Evolutionary conservation across 2,113 vertebrate species (phyloP).

Genomic region (Ardeotis arabs): DNA sequence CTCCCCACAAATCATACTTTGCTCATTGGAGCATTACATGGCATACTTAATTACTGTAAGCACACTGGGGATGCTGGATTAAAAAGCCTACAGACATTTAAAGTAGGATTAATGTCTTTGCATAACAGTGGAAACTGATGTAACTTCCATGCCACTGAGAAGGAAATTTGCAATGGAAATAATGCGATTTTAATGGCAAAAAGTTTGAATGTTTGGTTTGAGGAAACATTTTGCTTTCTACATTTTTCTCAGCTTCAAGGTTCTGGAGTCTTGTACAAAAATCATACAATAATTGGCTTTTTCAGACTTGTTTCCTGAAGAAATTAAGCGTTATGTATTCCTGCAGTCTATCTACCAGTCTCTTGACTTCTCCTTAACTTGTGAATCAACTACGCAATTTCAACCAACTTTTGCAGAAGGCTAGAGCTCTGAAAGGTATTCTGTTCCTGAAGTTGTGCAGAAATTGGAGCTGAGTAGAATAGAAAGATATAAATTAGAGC

Average conservation of each 20-base stretch:
- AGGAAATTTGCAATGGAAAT: background rate
- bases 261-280: background rate
- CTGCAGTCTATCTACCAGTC: background rate
- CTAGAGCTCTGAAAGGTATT: background rate
- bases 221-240: background rate
- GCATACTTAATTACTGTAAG: constrained; percentile 48
- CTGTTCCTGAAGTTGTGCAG: background rate
- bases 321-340: constrained; percentile 18
- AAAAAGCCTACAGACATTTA: constrained; percentile 32
- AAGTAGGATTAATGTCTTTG: constrained; percentile 49
- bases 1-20: constrained; percentile 29
- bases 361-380: background rate
- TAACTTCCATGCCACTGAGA: background rate
- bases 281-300: background rate
- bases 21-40: constrained; percentile 6
- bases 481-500: background rate
- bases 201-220: background rate
- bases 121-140: background rate
- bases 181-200: background rate
- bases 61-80: constrained; percentile 36
- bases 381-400: background rate
- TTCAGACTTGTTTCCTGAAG: background rate
- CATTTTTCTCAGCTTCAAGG: background rate
- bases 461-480: constrained; percentile 18
- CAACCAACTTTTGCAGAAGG: background rate